Evolutionary conservation across 2,888 invertebrate genomes (phyloP).

Genomic region (Xestia ashworthii): DNA sequence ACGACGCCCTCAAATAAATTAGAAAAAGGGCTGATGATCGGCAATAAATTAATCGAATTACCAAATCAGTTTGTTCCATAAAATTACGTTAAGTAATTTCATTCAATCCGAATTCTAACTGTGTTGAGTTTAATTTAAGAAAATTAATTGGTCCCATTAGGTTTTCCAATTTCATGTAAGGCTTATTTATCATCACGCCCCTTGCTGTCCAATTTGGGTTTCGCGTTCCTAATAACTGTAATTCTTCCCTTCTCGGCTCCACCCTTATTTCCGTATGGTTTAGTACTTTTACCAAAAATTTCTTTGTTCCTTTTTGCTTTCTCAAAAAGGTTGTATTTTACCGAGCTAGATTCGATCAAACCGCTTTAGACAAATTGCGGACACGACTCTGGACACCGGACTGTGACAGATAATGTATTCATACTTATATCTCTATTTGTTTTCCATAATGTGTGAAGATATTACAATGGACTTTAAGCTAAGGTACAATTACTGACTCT

Average conservation of each 20-base stretch:
- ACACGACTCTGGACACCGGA: not conserved
- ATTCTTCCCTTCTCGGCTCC: slow-evolving; percentile 1
- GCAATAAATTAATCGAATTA: slow-evolving; percentile 1
- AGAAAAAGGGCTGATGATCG: not conserved
- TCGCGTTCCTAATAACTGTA: slow-evolving; percentile 17
- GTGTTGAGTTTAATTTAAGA: slow-evolving; percentile 20
- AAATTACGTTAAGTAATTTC: not conserved
- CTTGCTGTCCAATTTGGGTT: slow-evolving; percentile 17
- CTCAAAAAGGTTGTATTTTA: not conserved
- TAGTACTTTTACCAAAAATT: not conserved
- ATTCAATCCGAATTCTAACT: not conserved
- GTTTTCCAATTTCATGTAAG: slow-evolving; percentile 4
- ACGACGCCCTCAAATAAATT: not conserved
- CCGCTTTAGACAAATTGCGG: not conserved
- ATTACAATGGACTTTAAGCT: too few relatives aligned
- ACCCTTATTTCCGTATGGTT: slow-evolving; percentile 17
- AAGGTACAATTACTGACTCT: too few relatives aligned
- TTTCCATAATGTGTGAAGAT: too few relatives aligned
- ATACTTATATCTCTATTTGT: too few relatives aligned
- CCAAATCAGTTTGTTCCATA: not conserved
- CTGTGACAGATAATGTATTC: not conserved
- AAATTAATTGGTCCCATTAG: slow-evolving; percentile 30
- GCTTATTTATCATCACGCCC: slow-evolving; percentile 13
- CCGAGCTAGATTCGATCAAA: not conserved
- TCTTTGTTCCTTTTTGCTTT: slow-evolving; percentile 31